phyloP scores from a whole-genome alignment of 2,797 vertebrate genomes.

The Brachyrhaphis roseni region DNA sequence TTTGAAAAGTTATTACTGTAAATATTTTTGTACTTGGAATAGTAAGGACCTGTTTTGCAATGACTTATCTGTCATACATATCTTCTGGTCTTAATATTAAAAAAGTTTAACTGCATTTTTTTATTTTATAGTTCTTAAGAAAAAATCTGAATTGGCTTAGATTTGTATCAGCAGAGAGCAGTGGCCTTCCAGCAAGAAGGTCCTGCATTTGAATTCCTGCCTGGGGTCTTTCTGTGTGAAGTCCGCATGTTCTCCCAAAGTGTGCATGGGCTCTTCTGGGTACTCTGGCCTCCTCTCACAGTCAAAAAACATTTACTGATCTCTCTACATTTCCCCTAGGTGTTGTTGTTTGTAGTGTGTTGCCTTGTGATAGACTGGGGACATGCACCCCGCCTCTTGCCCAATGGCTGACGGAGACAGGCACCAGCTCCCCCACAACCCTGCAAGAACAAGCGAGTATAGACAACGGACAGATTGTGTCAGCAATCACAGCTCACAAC shows the following conservation, averaged over 20 bases:
- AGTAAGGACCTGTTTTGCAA: not conserved
- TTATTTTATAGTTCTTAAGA: not conserved
- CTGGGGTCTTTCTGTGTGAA: not conserved
- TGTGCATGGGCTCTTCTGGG: not conserved
- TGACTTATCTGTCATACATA: not conserved
- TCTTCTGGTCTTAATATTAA: not conserved
- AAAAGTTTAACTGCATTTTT: not conserved
- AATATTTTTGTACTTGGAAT: not conserved
- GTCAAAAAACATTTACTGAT: too few species aligned
- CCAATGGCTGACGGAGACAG: not conserved
- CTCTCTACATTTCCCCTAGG: too few species aligned
- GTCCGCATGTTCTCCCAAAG: not conserved
- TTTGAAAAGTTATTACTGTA: not conserved
- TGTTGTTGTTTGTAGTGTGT: too few species aligned
- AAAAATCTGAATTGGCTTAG: not conserved
- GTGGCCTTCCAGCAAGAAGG: not conserved
- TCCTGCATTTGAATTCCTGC: not conserved
- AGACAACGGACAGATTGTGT: not conserved
- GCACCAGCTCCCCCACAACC: not conserved
- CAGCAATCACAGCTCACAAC: not conserved
- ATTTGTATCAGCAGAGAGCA: not conserved
- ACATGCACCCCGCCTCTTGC: not conserved
- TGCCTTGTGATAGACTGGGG: too few species aligned
- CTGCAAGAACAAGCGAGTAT: not conserved
- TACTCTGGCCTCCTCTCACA: not conserved